Percentiles rank a stretch among this genome's conserved stretches.
These are phyloP conservation scores for Geopemphigus sp. DNA, from an alignment of 1,140 invertebrate genomes.

Conservation along the genomic window DNA sequence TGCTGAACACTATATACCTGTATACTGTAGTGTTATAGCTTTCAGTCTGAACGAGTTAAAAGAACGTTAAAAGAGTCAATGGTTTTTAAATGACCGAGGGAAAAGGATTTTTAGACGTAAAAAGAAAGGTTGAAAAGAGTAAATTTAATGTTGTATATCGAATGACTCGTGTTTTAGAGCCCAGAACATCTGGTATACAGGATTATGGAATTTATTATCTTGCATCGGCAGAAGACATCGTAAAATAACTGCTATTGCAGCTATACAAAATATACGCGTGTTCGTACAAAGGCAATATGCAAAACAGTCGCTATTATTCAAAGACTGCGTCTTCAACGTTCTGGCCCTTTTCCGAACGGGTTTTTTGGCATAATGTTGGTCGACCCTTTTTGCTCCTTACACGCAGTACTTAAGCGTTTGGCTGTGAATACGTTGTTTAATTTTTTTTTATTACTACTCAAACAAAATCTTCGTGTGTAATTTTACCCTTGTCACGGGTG, in stretches of 20 bases:
- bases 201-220: slow-evolving; percentile 42
- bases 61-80: neutral
- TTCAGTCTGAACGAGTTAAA: no score
- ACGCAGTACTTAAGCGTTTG: neutral
- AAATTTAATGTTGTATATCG: slow-evolving; percentile 17
- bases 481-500: neutral
- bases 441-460: neutral
- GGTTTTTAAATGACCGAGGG: neutral
- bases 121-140: neutral
- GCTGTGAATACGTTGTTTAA: neutral
- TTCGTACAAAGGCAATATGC: slow-evolving; percentile 17
- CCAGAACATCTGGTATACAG: slow-evolving; percentile 24
- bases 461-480: neutral
- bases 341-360: neutral
- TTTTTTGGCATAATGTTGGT: neutral
- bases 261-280: neutral
- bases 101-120: neutral
- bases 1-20: neutral
- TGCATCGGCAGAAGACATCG: slow-evolving; percentile 24
- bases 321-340: slow-evolving; percentile 7
- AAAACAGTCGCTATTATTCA: slow-evolving; percentile 33
- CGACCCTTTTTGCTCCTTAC: slow-evolving; percentile 12
- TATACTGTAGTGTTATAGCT: neutral
- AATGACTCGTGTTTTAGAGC: neutral
- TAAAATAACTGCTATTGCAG: slow-evolving; percentile 5